Conservation (phyloP, 2,113 vertebrate species). For the Apodemus sylvaticus region DNA sequence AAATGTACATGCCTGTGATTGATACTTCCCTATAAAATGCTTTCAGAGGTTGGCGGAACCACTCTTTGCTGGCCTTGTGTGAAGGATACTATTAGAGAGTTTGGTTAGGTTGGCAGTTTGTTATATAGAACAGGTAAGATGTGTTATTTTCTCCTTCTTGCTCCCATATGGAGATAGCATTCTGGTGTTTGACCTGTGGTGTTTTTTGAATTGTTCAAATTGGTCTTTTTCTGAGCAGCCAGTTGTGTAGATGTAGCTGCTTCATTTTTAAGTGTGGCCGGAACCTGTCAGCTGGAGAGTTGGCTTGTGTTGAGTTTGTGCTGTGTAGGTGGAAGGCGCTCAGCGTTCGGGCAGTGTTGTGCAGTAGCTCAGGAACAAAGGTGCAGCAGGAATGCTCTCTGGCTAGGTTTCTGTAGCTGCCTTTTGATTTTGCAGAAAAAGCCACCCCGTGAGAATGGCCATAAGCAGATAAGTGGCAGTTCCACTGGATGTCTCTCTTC, state of each 20-base stretch:
- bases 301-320: constrained; percentile 39
- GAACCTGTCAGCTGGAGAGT: background rate
- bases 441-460: constrained; percentile 95
- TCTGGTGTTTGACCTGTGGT: background rate
- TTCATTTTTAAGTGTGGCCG: background rate
- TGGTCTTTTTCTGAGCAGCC: constrained; percentile 24
- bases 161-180: background rate
- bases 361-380: constrained; percentile 73
- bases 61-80: constrained; percentile 23
- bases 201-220: constrained; percentile 16
- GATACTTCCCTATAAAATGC: constrained; percentile 13
- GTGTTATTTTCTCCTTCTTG: background rate
- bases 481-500: constrained; percentile 93
- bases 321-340: background rate
- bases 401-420: constrained; percentile 94
- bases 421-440: constrained; percentile 99
- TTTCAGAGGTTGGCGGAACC: background rate
- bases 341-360: constrained; percentile 30
- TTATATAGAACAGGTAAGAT: background rate
- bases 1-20: background rate
- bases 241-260: constrained; percentile 28
- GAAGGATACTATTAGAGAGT: background rate
- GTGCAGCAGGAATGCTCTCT: constrained; percentile 76
- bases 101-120: constrained; percentile 19
- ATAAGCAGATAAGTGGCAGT: constrained; percentile 96